Base-by-base conservation (phyloP, 2,888 invertebrate genomes). In the Amphipoea lucens region DNA sequence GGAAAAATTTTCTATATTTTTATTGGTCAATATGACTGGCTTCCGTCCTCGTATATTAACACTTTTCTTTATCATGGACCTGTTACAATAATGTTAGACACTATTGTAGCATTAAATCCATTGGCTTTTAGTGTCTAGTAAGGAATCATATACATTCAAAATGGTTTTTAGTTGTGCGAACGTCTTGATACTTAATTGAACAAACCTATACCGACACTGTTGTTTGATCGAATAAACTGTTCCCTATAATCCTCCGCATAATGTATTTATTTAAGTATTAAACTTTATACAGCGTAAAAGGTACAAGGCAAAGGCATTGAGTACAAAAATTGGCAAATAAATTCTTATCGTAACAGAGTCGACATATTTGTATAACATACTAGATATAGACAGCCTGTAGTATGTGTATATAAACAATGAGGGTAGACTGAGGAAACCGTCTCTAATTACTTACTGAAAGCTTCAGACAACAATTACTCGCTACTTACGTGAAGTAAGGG, bases 21-120 rank as follows among this genome's bases (percentile, higher is more conserved):
- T n/a, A n/a, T n/a, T n/a, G n/a, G n/a, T n/a, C n/a, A n/a, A 82
- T 82, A 79, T 83, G 85, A 73, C 72, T 75, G 54, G 60, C 40
- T 73, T 73, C 78, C 76, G 76, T 51, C 29, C 20, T 65, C 69
- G 29, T 81, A 74, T 77, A 83, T 77, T 79, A 73, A 14, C 68
- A 79, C 74, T 70, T 75, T 66, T 73, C 14, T 77, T 83, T 73
- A 67, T 70, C 69, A 73, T 73, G 72, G 17, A 14, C 12, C 51
- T 54, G 51, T 66, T 62, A 79, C 62, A 62, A 57, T 68, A 51
- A 51, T 29, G 11, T 69, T 54, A 17, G 51, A 62, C 77, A 42
- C 71, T 48, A 29, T 71, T 63, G 1, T 20, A 40, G 29, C 40
- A 17, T 20, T 20, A 2, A 57, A 48, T 48, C 23, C 48, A 29